Base-by-base conservation (phyloP, 37 sponge, comb jelly and placozoan species). In the Chondrosia reniformis region DNA sequence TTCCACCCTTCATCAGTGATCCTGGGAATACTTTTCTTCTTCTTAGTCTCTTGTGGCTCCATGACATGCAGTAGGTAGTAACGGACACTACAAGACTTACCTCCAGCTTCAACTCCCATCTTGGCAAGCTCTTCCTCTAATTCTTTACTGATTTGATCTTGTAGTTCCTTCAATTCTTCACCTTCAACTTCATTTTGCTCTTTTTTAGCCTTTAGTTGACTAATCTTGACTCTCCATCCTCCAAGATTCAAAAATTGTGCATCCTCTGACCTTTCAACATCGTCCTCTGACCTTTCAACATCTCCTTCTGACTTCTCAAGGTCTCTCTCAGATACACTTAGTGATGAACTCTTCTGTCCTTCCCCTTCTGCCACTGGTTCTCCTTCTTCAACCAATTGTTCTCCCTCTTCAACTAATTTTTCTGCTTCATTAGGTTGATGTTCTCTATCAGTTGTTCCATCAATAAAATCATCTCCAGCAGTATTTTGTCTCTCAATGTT, bases 241-340 rank as follows among this genome's bases (percentile, higher is more conserved):
- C 72, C 72, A 19, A 69, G 44, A 69, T 69, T 44, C 17, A 69
- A 69, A 44, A n/a, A 34, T 0, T 6, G 72, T 31, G 72, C 72
- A 13, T 69, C 72, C 22, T 69, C 72, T 21, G 8, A 41, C 1
- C 4, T 44, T 17, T 69, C 72, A 17, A 17, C 32, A 6, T 41
- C 8, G 9, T 37, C 67, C 5, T 66, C 67, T 8, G 67, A 66
- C 6, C 17, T 40, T 8, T 31, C 67, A 10, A 31, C 67, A 5
- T 66, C 67, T 6, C 15, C 3, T 8, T 1, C 15, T 0, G 39
- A 9, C 10, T 8, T n/a, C 10, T 9, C 77, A 74, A 46, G 45
- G 56, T 58, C 56, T 28, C 12, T 13, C 55, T 58, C 77, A 54
- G 77, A 7, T 59, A 30, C 30, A 19, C 7, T 59, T 30, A 6